Percentiles rank a stretch among this genome's conserved stretches.
These are phyloP conservation scores for Panulirus ornatus DNA, from an alignment of 1,140 invertebrate genomes.

Conservation along the genomic window DNA sequence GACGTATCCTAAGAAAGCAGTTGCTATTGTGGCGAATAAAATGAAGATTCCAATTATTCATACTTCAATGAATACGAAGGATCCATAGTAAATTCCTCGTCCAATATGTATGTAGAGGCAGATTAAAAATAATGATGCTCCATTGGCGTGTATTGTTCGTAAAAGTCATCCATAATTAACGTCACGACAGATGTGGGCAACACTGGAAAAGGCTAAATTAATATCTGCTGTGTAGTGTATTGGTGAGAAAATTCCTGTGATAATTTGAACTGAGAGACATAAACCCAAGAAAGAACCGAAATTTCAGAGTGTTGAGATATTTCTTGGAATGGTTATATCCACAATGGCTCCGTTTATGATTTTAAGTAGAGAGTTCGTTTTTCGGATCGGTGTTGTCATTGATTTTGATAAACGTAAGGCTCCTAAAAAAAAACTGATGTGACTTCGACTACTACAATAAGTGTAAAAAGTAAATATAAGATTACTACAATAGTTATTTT, in stretches of 20 bases:
- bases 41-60: neutral
- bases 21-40: too few relatives aligned
- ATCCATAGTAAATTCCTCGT: slow-evolving; percentile 76
- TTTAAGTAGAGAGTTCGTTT: too few relatives aligned
- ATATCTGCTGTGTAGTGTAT: slow-evolving; percentile 16
- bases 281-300: too few relatives aligned
- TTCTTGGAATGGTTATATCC: too few relatives aligned
- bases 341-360: too few relatives aligned
- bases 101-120: slow-evolving; percentile 77
- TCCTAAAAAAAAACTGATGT: too few relatives aligned
- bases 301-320: too few relatives aligned
- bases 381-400: too few relatives aligned
- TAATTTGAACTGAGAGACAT: neutral
- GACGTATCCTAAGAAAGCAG: slow-evolving; percentile 83
- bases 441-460: too few relatives aligned
- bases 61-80: neutral
- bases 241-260: neutral
- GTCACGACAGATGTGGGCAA: slow-evolving; percentile 76
- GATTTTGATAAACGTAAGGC: too few relatives aligned
- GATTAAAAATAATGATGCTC: slow-evolving; percentile 77
- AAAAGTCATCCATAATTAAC: slow-evolving; percentile 80
- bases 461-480: too few relatives aligned
- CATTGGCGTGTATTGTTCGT: slow-evolving; percentile 81
- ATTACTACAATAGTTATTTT: too few relatives aligned
- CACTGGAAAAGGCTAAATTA: slow-evolving; percentile 22